phyloP scores from a whole-genome alignment of 2,888 invertebrate species.

The Diadromus collaris region DNA sequence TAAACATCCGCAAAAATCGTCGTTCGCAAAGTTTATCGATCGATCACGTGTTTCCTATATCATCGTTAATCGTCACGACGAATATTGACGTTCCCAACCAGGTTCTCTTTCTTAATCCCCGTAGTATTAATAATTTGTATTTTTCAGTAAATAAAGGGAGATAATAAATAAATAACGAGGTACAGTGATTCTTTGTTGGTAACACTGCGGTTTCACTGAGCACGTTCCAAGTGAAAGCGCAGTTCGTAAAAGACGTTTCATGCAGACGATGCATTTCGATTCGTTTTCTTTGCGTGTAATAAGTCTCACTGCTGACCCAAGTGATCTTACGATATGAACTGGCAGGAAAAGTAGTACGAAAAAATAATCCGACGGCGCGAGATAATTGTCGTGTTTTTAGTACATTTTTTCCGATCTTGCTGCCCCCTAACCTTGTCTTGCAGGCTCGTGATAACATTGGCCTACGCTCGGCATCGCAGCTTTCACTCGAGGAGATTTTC shows the following conservation, averaged over 20 bases:
- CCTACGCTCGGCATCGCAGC: slow-evolving; percentile 32
- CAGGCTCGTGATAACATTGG: slow-evolving; percentile 43
- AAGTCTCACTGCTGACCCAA: background rate
- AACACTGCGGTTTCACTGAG: slow-evolving; percentile 46
- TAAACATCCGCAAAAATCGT: too few species aligned
- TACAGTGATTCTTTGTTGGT: background rate
- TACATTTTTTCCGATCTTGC: slow-evolving; percentile 7
- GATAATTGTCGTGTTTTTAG: background rate
- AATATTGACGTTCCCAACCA: background rate
- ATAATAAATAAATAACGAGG: slow-evolving; percentile 8
- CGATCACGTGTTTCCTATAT: background rate
- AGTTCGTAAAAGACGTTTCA: slow-evolving; percentile 17
- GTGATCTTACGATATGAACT: background rate
- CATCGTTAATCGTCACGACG: background rate
- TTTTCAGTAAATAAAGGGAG: slow-evolving; percentile 25
- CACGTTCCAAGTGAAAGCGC: slow-evolving; percentile 55
- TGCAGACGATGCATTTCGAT: slow-evolving; percentile 32
- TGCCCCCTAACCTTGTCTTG: slow-evolving; percentile 43
- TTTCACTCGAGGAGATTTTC: slow-evolving; percentile 52
- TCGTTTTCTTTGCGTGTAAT: background rate
- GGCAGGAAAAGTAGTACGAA: background rate
- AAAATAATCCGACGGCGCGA: background rate
- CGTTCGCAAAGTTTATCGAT: background rate
- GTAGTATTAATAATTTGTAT: slow-evolving; percentile 24
- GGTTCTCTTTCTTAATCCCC: background rate